A percentile compares a stretch with the other conserved stretches of the same genome.
Evolutionary conservation across 2,113 vertebrate species (phyloP).

Genomic region (Paradisaea rubra): DNA sequence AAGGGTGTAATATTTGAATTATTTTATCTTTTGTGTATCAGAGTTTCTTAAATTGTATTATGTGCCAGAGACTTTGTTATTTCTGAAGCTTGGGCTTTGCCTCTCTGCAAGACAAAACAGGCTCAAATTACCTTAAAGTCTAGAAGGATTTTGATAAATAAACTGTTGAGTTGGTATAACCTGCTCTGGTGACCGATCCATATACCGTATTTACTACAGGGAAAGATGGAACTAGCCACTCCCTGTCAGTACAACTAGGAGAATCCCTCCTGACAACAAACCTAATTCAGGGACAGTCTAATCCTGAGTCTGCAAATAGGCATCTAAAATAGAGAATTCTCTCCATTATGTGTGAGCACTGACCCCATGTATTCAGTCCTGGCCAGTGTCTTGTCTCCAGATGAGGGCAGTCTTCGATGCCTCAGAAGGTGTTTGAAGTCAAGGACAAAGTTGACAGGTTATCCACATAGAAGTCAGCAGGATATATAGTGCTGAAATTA

Average conservation of each 20-base stretch:
- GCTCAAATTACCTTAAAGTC: too few relatives aligned
- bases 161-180: background rate
- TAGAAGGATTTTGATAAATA: too few relatives aligned
- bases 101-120: too few relatives aligned
- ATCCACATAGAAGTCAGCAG: background rate
- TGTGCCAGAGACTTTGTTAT: background rate
- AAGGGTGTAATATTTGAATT: background rate
- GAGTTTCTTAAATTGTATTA: background rate
- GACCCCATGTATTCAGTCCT: background rate
- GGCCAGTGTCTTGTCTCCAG: background rate
- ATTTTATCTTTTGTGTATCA: background rate
- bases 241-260: background rate
- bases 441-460: background rate
- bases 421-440: background rate
- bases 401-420: background rate
- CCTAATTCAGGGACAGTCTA: background rate
- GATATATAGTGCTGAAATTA: background rate
- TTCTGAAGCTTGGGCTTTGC: too few relatives aligned
- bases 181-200: background rate
- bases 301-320: background rate
- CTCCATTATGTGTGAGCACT: background rate
- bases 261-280: background rate
- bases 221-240: background rate
- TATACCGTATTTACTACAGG: background rate
- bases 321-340: background rate